phyloP scores from a whole-genome alignment of 1,140 invertebrate species.

The Solenopsis invicta region DNA sequence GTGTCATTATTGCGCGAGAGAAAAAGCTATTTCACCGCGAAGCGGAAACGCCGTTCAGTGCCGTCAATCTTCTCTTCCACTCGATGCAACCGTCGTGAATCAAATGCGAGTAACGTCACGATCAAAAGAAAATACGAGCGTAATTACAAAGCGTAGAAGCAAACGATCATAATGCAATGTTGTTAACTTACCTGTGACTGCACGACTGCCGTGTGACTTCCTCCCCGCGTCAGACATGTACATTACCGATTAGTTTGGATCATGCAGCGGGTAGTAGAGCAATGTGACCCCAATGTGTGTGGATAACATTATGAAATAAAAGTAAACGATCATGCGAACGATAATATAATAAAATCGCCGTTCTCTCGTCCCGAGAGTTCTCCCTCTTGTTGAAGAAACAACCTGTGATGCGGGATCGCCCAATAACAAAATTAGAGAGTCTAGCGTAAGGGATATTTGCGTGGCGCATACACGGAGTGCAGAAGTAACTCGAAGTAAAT shows the following conservation, averaged over 20 bases:
- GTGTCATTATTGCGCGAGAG: neutral
- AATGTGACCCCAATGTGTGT: constrained; percentile 76
- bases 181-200: constrained; percentile 69
- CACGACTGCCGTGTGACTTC: constrained; percentile 18
- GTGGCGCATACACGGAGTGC: constrained; percentile 65
- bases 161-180: constrained; percentile 75
- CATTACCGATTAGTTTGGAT: constrained; percentile 80
- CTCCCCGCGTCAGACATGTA: constrained; percentile 70
- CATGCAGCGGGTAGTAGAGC: constrained; percentile 80
- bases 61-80: neutral
- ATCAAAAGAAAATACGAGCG: constrained; percentile 54
- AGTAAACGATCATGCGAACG: constrained; percentile 79
- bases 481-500: constrained; percentile 73
- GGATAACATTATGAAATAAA: constrained; percentile 81
- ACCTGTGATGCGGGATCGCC: constrained; percentile 27
- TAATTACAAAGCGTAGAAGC: constrained; percentile 72
- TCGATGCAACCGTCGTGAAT: neutral
- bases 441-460: constrained; percentile 64
- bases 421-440: constrained; percentile 51
- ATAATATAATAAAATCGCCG: constrained; percentile 56
- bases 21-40: neutral
- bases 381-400: constrained; percentile 62
- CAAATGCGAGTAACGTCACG: constrained; percentile 48
- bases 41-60: neutral
- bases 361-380: constrained; percentile 11